Evolutionary conservation across 2,797 vertebrate species (phyloP).

Genomic region (Coranthus polyacanthus): DNA sequence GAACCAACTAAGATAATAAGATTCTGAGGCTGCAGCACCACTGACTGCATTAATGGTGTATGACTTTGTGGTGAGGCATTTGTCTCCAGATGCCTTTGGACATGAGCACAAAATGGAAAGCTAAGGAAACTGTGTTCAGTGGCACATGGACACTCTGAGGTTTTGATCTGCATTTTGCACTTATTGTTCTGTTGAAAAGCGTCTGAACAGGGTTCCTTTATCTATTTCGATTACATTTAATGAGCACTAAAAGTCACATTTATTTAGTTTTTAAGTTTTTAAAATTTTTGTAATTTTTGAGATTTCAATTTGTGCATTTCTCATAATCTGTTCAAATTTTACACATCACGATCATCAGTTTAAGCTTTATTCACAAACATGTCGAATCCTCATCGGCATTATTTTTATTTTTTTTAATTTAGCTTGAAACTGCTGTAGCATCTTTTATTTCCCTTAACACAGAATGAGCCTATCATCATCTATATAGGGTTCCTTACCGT

Average conservation of each 20-base stretch:
- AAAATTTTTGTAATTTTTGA: too few relatives aligned
- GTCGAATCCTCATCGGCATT: not conserved
- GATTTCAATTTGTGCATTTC: constrained; percentile 38
- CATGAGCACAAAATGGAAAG: constrained; percentile 61
- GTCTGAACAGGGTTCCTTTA: constrained; percentile 41
- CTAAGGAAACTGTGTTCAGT: constrained; percentile 59
- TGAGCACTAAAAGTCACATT: constrained; percentile 58
- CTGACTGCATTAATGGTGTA: constrained; percentile 82
- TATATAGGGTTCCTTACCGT: not conserved
- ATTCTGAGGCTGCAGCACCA: constrained; percentile 80
- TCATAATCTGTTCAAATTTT: constrained; percentile 40
- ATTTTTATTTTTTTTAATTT: not conserved
- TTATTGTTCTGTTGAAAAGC: constrained; percentile 55
- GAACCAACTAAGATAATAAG: constrained; percentile 88
- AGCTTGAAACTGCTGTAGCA: not conserved
- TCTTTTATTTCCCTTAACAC: constrained; percentile 21
- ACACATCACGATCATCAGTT: constrained; percentile 25
- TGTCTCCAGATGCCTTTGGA: constrained; percentile 78
- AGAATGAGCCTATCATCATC: constrained; percentile 27
- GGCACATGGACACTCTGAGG: constrained; percentile 51
- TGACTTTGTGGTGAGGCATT: constrained; percentile 81
- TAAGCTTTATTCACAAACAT: constrained; percentile 1
- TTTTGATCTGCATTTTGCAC: constrained; percentile 67
- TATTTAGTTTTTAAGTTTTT: too few relatives aligned
- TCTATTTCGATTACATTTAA: constrained; percentile 55